Percentiles rank a stretch among this genome's conserved stretches.
These are phyloP conservation scores for Eurystomus glaucurus DNA, from an alignment of 2,797 vertebrate genomes.

Conservation along the genomic window DNA sequence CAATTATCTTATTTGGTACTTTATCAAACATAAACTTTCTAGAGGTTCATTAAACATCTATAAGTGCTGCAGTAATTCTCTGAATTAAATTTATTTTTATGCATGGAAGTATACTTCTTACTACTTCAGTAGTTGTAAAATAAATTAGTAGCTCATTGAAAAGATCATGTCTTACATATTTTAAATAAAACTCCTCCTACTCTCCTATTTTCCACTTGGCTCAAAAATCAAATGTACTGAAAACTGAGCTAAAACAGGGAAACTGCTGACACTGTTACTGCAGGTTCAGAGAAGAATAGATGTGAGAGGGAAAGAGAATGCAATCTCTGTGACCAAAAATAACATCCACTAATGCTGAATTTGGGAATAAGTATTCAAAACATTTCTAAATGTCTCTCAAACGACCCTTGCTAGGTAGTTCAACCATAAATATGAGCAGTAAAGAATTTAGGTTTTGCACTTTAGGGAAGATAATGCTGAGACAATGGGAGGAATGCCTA, in stretches of 20 bases:
- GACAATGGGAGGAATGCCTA: not conserved
- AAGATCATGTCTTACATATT: not conserved
- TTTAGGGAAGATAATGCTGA: not conserved
- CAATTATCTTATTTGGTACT: not conserved
- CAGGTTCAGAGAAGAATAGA: not conserved
- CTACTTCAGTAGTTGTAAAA: slow-evolving; percentile 1
- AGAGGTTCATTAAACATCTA: slow-evolving; percentile 32
- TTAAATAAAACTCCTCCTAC: slow-evolving; percentile 42
- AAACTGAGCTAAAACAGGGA: not conserved
- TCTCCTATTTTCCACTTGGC: not conserved
- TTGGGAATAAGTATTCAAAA: not conserved
- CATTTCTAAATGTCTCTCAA: not conserved
- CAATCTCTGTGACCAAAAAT: not conserved
- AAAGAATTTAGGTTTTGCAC: not conserved
- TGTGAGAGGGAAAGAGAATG: not conserved
- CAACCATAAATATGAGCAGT: not conserved
- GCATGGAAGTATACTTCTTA: not conserved
- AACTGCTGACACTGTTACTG: not conserved
- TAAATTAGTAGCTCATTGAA: not conserved
- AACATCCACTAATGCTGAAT: not conserved
- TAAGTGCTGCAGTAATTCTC: not conserved
- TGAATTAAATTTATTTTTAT: slow-evolving; percentile 54
- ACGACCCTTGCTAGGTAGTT: not conserved
- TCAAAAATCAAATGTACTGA: not conserved
- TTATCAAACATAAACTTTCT: not conserved